phyloP scores from a whole-genome alignment of 2,888 invertebrate species.

The Epirrhoe tristata region DNA sequence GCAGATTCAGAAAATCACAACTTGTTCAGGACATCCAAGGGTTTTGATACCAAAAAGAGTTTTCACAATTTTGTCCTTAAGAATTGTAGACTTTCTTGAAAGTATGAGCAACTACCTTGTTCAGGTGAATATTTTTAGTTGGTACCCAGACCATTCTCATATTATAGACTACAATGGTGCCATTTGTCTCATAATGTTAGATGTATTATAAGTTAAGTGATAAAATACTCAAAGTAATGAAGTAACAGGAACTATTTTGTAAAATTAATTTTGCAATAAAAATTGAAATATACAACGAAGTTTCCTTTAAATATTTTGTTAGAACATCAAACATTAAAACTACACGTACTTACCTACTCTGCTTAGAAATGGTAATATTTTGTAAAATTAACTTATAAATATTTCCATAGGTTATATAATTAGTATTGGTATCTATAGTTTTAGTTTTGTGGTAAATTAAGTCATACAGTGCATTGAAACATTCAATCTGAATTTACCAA shows the following conservation, averaged over 20 bases:
- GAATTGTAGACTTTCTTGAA: constrained; percentile 1
- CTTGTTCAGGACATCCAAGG: neutral
- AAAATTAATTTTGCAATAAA: constrained; percentile 39
- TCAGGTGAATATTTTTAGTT: neutral
- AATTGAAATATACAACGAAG: constrained; percentile 32
- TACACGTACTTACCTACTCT: neutral
- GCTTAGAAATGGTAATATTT: constrained; percentile 1
- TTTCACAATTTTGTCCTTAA: neutral
- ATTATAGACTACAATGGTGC: constrained; percentile 45
- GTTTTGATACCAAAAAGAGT: neutral
- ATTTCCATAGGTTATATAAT: neutral
- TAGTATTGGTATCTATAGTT: neutral
- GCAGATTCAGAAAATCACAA: neutral
- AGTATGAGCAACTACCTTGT: constrained; percentile 10
- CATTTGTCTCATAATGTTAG: constrained; percentile 50
- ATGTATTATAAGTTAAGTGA: constrained; percentile 32
- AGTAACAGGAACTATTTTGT: constrained; percentile 33
- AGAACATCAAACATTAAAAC: neutral
- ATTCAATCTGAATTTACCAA: neutral
- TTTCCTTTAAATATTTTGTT: constrained; percentile 31
- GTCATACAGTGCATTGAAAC: neutral
- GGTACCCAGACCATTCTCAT: constrained; percentile 12
- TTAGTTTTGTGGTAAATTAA: neutral
- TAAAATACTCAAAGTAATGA: constrained; percentile 44
- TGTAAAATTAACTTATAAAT: neutral